A percentile compares a stretch with the other conserved stretches of the same genome.
phyloP scores from a whole-genome alignment of 2,888 invertebrate genomes.

The Atrina japonica region DNA sequence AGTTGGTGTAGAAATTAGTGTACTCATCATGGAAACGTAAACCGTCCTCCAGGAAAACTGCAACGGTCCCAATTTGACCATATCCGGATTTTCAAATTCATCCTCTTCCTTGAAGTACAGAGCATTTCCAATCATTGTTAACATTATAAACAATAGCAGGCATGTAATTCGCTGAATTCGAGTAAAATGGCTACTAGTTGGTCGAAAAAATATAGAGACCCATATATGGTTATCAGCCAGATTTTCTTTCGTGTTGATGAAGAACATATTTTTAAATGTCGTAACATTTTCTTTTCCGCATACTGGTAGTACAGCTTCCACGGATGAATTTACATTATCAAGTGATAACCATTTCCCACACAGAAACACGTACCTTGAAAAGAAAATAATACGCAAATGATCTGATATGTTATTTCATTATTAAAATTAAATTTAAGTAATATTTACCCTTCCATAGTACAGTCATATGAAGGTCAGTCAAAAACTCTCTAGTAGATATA shows the following conservation, averaged over 20 bases:
- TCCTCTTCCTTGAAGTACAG: slow-evolving; percentile 54
- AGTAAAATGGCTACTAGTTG: slow-evolving; percentile 57
- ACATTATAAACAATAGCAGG: slow-evolving; percentile 55
- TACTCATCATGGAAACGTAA: slow-evolving; percentile 54
- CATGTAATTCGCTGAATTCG: slow-evolving; percentile 57
- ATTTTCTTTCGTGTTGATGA: slow-evolving; percentile 54
- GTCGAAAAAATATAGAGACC: slow-evolving; percentile 60
- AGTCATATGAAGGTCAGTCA: too few relatives aligned
- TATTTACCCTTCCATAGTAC: neutral
- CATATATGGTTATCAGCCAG: slow-evolving; percentile 62
- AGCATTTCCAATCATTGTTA: slow-evolving; percentile 64
- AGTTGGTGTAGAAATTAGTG: slow-evolving; percentile 56
- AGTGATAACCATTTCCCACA: slow-evolving; percentile 59
- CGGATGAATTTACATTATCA: slow-evolving; percentile 47
- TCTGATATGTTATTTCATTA: neutral
- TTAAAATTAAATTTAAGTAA: neutral
- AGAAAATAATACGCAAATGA: too few relatives aligned
- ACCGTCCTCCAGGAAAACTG: slow-evolving; percentile 55
- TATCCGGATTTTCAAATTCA: slow-evolving; percentile 50
- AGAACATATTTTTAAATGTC: slow-evolving; percentile 58
- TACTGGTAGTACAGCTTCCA: slow-evolving; percentile 58
- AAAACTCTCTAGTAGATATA: too few relatives aligned
- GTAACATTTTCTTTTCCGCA: slow-evolving; percentile 56
- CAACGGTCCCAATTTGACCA: slow-evolving; percentile 56
- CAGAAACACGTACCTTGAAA: slow-evolving; percentile 55